Base-by-base conservation (phyloP, 2,888 invertebrate species). In the Gerris lacustris region DNA sequence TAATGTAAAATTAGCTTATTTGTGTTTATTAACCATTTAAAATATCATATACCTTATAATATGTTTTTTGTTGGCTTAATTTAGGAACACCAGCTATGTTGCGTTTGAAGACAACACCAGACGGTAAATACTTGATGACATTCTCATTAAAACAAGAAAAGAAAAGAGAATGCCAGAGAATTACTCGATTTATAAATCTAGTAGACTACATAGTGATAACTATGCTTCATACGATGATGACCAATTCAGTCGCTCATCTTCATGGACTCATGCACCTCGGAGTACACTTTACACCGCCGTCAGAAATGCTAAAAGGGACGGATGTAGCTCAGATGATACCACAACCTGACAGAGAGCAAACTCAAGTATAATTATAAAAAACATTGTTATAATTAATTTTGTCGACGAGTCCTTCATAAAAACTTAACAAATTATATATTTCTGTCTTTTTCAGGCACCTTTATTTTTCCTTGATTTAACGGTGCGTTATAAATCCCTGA, bases 61-160 rank as follows among this genome's bases (percentile, higher is more conserved):
- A 31, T 31, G 31, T 31, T 31, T 31, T 4, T 2, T 31, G 31
- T 31, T 4, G 31, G 31, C 31, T 31, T 2, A 55, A 11, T 55
- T 67, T n/a, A 72, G 72, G 70, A 63, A 71, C 72, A 55, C 68
- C 72, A 45, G 71, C 72, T 69, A 76, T 76, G 70, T 71, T 72
- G 44, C 73, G 75, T 62, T 76, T 77, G 73, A 45, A 85, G 85
- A 77, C 84, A 85, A 72, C 73, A 6, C 63, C 70, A 66, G 73
- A 74, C 71, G 75, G 73, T 18, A 71, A 66, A 69, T 72, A 72
- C 66, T 71, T 43, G 75, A 90, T 92, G 86, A 90, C 91, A 5
- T 94, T 92, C 78, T 92, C 92, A 68, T 91, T 94, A 77, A 92
- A 93, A 77, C 91, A 91, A 0, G 88, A 88, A 76, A 94, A 94